These are phyloP conservation scores for Anseranas semipalmata DNA, from an alignment of 2,113 vertebrate genomes.

Conservation along the genomic window DNA sequence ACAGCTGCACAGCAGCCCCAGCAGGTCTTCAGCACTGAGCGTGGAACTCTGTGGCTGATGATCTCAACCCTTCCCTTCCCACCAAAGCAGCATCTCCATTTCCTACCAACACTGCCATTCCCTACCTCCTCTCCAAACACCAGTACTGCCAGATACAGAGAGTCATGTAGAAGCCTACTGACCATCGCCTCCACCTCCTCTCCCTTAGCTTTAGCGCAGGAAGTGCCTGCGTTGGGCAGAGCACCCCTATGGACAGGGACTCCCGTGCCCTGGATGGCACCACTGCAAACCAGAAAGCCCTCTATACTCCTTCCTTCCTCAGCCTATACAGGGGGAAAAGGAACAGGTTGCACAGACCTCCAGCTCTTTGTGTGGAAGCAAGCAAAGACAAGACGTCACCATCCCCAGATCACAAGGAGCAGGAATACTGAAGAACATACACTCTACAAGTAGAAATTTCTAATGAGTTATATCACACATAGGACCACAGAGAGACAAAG, in stretches of 20 bases:
- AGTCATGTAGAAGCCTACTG: not conserved
- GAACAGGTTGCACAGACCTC: not conserved
- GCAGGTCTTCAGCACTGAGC: not conserved
- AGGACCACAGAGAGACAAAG: not conserved
- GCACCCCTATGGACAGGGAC: not conserved
- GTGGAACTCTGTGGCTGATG: not conserved
- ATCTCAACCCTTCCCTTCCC: not conserved
- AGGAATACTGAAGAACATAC: not conserved
- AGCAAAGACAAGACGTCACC: not conserved
- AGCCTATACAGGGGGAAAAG: not conserved
- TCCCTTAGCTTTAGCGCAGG: not conserved
- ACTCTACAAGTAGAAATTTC: not conserved
- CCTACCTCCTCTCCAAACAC: not conserved
- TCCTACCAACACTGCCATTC: not conserved
- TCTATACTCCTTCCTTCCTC: not conserved
- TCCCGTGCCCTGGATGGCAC: not conserved
- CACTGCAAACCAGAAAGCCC: not conserved
- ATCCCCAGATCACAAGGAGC: fast-evolving
- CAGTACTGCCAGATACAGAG: not conserved
- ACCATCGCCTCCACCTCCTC: not conserved
- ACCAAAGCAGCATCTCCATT: not conserved
- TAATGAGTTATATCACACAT: not conserved
- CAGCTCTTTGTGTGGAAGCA: not conserved
- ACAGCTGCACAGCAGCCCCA: not conserved
- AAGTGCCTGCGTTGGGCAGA: not conserved